Evolutionary conservation across 2,113 vertebrate genomes (phyloP).

Genomic region (Pogonocichla stellata): DNA sequence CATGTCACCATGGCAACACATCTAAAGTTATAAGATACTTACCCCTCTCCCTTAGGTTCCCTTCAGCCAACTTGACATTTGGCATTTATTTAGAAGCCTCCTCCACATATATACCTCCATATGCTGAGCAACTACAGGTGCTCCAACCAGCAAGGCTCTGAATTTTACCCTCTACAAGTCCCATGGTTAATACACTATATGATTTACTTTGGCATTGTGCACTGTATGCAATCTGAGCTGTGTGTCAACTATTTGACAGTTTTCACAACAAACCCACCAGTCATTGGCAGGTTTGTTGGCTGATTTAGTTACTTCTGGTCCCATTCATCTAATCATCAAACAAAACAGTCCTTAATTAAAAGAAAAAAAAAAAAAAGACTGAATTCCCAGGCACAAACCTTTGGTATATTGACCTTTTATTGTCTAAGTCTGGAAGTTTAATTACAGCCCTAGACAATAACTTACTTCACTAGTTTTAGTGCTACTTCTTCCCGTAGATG

Average conservation of each 20-base stretch:
- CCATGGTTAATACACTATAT: neutral
- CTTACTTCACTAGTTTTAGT: neutral
- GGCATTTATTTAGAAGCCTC: neutral
- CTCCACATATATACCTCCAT: neutral
- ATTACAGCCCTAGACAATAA: neutral
- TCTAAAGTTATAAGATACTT: neutral
- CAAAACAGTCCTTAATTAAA: neutral
- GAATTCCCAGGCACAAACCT: neutral
- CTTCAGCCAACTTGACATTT: neutral
- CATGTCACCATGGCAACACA: neutral
- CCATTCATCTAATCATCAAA: neutral
- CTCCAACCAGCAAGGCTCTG: neutral
- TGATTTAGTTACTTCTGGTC: neutral
- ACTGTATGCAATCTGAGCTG: neutral
- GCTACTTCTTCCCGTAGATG: neutral
- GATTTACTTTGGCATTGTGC: neutral
- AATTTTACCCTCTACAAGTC: neutral
- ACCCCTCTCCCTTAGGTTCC: neutral
- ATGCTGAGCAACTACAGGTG: neutral
- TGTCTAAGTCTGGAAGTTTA: neutral
- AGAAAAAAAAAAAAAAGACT: neutral
- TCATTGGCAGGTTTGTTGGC: neutral
- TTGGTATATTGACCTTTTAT: neutral
- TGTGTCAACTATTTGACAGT: neutral
- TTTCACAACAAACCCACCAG: neutral